These are phyloP conservation scores for Pharmacophagus antenor DNA, from an alignment of 2,888 invertebrate species.

Conservation along the genomic window DNA sequence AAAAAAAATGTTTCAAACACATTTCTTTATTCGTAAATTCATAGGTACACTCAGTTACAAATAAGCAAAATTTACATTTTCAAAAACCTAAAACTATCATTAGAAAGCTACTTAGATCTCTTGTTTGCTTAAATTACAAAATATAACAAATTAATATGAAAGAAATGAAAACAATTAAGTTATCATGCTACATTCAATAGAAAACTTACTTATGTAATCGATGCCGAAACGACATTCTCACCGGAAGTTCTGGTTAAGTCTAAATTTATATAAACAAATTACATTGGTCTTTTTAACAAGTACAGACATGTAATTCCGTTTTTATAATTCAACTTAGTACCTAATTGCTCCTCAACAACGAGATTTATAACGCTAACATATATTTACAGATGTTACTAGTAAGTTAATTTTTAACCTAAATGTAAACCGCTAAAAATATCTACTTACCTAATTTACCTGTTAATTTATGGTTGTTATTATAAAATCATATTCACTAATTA, in stretches of 20 bases:
- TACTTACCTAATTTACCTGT: neutral
- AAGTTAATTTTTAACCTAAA: conserved; percentile 7
- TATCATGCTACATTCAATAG: conserved; percentile 5
- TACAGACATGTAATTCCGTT: neutral
- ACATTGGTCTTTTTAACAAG: conserved; percentile 11
- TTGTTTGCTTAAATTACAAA: conserved; percentile 15
- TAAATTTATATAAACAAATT: conserved; percentile 2
- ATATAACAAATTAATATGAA: conserved; percentile 8
- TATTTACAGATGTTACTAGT: conserved; percentile 36
- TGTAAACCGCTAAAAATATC: neutral
- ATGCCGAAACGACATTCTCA: neutral
- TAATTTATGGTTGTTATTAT: conserved; percentile 32
- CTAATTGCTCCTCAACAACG: conserved; percentile 78
- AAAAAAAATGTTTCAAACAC: conserved; percentile 43
- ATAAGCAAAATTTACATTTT: conserved; percentile 46
- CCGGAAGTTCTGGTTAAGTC: neutral
- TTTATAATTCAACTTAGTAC: conserved; percentile 49
- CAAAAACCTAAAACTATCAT: conserved; percentile 16
- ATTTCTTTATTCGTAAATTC: conserved; percentile 66
- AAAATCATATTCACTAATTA: conserved; percentile 39
- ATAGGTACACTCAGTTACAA: conserved; percentile 61
- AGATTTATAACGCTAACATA: conserved; percentile 39
- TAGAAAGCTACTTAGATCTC: conserved; percentile 20
- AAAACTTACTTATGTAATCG: conserved; percentile 10
- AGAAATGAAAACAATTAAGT: conserved; percentile 10